Base-by-base conservation (phyloP, 2,797 vertebrate species). In the Miichthys miiuy region DNA sequence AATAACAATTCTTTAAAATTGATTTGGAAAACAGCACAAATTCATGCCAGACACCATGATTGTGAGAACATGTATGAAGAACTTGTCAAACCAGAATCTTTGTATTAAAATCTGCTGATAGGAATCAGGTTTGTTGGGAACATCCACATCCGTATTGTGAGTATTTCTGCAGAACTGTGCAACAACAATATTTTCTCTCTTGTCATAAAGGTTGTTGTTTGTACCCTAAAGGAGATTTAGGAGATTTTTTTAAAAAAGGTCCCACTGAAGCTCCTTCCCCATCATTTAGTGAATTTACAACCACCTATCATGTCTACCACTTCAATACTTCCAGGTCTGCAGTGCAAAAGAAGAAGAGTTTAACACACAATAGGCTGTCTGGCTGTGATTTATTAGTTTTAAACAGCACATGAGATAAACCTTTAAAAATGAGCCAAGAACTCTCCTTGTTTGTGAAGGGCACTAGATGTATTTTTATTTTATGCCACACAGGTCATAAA, bases 61-160 rank as follows among this genome's bases (percentile, higher is more conserved):
- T 21, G 34, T 54, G 34, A 42, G 9, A 25, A 20, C 16, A 44
- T 25, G 18, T 46, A 30, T 12, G 3, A 17, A 18, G 34, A 7
- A 66, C 30, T n/a, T 1, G 41, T 67, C 18, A 13, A 55, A 30
- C 14, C 50, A 41, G 13, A 65, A 23, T 46, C n/a, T 46, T 46
- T 78, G 51, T 34, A 17, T 58, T 48, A 48, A 69, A 68, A 48
- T 12, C 14, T n/a, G n/a, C 21, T 21, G 30, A 57, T 5, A 38
- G 14, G 42, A 47, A 51, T 25, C 30, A 23, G 38, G 20, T 16
- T 17, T 57, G 5, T 21, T 38, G 5, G 7, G 21, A 30, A 52
- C 34, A 9, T 38, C 8, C 8, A 47, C 9, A 34, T 16, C 5
- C 6, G 44, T 48, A 56, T 11, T 0, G 11, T 46, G 48, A 68